phyloP scores from a whole-genome alignment of 2,888 invertebrate genomes.

The Eilema sororculum region DNA sequence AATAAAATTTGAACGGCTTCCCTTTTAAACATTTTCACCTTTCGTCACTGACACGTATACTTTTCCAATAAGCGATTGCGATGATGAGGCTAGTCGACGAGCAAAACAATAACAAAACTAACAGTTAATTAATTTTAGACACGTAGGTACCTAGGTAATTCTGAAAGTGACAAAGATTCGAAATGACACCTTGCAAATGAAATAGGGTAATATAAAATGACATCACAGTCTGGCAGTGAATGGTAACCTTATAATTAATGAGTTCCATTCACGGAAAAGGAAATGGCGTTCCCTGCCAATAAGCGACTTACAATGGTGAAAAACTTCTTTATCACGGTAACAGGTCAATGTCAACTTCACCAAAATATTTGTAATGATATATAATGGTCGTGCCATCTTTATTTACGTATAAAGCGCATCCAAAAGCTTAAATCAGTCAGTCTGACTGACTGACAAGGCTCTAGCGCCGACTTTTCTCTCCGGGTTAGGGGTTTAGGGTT shows the following conservation, averaged over 20 bases:
- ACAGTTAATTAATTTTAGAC: neutral
- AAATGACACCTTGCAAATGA: neutral
- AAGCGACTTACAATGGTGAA: slow-evolving; percentile 19
- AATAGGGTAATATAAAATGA: slow-evolving; percentile 4
- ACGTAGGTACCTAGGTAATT: too few species aligned
- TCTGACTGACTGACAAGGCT: neutral
- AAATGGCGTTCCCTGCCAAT: slow-evolving; percentile 19
- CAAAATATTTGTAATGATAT: neutral
- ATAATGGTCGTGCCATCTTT: too few species aligned
- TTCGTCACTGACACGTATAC: too few species aligned
- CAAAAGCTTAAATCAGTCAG: too few species aligned
- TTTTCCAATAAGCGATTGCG: too few species aligned
- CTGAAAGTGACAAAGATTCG: neutral
- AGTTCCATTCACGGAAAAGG: slow-evolving; percentile 24
- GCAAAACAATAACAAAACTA: too few species aligned
- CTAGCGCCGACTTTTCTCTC: too few species aligned
- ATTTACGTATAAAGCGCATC: too few species aligned
- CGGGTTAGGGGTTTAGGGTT: too few species aligned
- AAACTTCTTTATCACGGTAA: slow-evolving; percentile 18
- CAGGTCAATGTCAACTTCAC: slow-evolving; percentile 25
- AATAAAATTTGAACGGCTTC: too few species aligned
- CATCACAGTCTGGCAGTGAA: slow-evolving; percentile 2
- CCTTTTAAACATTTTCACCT: too few species aligned
- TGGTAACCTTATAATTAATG: slow-evolving; percentile 3
- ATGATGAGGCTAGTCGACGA: too few species aligned